Base-by-base conservation (phyloP, 2,113 vertebrate genomes). In the Trichomycterus rosablanca region DNA sequence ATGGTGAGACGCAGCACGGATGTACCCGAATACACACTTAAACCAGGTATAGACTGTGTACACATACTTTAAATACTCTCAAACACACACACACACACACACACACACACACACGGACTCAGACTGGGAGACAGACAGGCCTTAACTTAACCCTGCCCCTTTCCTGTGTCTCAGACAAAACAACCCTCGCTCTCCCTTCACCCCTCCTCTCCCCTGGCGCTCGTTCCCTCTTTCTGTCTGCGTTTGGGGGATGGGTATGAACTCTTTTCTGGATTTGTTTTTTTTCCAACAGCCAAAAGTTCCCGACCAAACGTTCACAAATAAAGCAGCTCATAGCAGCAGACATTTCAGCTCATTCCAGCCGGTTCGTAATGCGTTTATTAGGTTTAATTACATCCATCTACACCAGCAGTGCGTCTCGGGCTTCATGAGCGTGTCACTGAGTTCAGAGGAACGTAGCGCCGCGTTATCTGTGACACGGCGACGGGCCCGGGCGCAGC, bases 121-220 rank as follows among this genome's bases (percentile, higher is more conserved):
- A 66, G 35, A 65, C 50, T 28, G 43, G 22, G 42, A 80, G 67
- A 78, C 68, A 78, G 77, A 81, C 76, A 80, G 71, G 65, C 70
- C 73, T 80, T 62, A 77, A 68, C 61, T 78, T 78, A 72, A 77
- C 78, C 70, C 80, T 74, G 78, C 76, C 83, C 81, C 81, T 83
- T 82, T 83, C 82, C 81, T 82, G 78, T 79, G 71, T 78, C 69
- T 78, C 78, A 77, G 79, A 80, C 77, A 84, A 72, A 79, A 76
- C 81, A 80, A 76, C 72, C 71, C 64, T 43, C 45, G 34, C 63
- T 66, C 48, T 20, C 73, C 62, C 64, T 59, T 55, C 56, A 61
- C 55, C 68, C 56, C 62, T 57, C 60, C 63, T 68, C 52, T 68
- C 56, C 53, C 28, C 58, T 48, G 34, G 58, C 60, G 50, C 69